Evolutionary conservation across 2,113 vertebrate genomes (phyloP).

Genomic region (Microcebus griseorufus): DNA sequence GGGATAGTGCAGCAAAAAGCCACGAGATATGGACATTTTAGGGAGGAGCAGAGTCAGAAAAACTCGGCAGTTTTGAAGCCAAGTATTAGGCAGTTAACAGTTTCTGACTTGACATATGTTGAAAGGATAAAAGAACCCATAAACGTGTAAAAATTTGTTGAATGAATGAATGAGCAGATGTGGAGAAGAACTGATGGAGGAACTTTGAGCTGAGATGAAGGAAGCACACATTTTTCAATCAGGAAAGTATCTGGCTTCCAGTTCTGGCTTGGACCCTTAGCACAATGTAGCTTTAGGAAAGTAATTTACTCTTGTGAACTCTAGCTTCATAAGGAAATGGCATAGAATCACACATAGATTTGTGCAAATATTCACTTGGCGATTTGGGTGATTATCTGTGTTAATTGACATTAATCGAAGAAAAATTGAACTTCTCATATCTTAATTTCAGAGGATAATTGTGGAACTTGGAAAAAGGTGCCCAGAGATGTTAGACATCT

Average conservation of each 20-base stretch:
- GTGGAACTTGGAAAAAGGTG: too few relatives aligned
- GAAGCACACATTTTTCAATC: neutral
- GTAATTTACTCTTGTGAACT: neutral
- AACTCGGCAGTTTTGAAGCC: neutral
- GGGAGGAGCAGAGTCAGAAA: neutral
- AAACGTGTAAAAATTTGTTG: neutral
- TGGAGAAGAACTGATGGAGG: neutral
- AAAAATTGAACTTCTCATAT: too few relatives aligned
- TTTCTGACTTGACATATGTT: neutral
- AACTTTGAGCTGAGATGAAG: neutral
- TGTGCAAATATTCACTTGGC: neutral
- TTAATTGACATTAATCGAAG: too few relatives aligned
- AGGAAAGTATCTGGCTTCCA: neutral
- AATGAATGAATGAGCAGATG: neutral
- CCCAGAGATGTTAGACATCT: too few relatives aligned
- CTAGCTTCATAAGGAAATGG: neutral
- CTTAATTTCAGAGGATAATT: too few relatives aligned
- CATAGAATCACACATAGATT: neutral
- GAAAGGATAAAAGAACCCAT: neutral
- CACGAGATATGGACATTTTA: neutral
- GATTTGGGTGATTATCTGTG: too few relatives aligned
- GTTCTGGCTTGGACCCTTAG: neutral
- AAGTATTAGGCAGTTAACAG: neutral
- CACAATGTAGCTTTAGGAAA: neutral
- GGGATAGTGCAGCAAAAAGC: neutral